Evolutionary conservation across 2,113 vertebrate species (phyloP).

Genomic region (Prunella himalayana): DNA sequence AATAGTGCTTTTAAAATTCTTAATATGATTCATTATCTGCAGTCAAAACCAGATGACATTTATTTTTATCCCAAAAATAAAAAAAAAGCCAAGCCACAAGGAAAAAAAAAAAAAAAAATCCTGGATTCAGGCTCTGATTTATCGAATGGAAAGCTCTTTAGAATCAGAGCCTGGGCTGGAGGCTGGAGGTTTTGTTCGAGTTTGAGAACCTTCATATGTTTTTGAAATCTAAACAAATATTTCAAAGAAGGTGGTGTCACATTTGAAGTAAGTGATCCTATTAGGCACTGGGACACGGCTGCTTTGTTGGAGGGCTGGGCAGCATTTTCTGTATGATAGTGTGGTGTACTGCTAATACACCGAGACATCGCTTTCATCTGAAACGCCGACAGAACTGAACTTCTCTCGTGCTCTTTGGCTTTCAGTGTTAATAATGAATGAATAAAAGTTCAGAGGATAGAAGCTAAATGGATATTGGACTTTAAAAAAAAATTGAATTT

Average conservation of each 20-base stretch:
- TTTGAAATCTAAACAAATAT: slow-evolving; percentile 77
- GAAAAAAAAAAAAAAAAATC: neutral
- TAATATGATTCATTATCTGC: slow-evolving; percentile 78
- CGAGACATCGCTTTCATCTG: slow-evolving; percentile 72
- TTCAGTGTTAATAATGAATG: slow-evolving; percentile 76
- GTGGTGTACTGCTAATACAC: slow-evolving; percentile 65
- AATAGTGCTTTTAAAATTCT: slow-evolving; percentile 76
- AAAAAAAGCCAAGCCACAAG: slow-evolving; percentile 5
- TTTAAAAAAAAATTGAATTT: slow-evolving; percentile 62
- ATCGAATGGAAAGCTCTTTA: slow-evolving; percentile 75
- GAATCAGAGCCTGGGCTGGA: slow-evolving; percentile 54
- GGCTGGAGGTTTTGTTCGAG: slow-evolving; percentile 71
- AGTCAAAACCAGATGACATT: slow-evolving; percentile 74
- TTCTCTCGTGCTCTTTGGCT: slow-evolving; percentile 71
- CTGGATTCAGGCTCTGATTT: slow-evolving; percentile 59
- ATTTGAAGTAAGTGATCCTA: slow-evolving; percentile 78
- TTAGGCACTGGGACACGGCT: slow-evolving; percentile 60
- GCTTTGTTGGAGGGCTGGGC: slow-evolving; percentile 67
- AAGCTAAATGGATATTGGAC: slow-evolving; percentile 67
- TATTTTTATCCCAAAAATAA: slow-evolving; percentile 70
- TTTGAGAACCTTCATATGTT: slow-evolving; percentile 70
- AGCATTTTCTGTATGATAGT: slow-evolving; percentile 63
- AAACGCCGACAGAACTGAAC: slow-evolving; percentile 65
- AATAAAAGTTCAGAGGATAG: slow-evolving; percentile 71
- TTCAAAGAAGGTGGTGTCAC: slow-evolving; percentile 76